Conservation (phyloP, 2,797 vertebrate genomes). For the Gobionotothen gibberifrons region DNA sequence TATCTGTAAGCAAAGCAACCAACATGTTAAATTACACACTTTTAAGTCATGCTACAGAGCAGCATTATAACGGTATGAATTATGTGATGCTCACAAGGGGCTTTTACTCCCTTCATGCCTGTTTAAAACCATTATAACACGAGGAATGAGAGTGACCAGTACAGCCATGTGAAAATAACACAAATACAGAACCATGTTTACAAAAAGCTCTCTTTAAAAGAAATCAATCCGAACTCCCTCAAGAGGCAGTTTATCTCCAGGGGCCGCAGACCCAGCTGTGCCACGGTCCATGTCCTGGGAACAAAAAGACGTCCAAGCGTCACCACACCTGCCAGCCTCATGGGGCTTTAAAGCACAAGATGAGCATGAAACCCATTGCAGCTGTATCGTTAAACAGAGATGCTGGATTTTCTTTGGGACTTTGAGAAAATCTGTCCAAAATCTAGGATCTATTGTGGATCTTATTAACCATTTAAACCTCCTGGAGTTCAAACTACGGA, state of each 20-base stretch:
- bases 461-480: too few relatives aligned
- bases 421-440: too few relatives aligned
- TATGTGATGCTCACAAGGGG: not conserved
- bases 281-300: slow-evolving; percentile 39
- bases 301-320: slow-evolving; percentile 53
- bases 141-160: not conserved
- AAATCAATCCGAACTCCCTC: slow-evolving; percentile 48
- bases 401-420: too few relatives aligned
- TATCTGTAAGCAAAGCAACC: not conserved
- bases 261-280: slow-evolving; percentile 54
- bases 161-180: not conserved
- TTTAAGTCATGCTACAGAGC: not conserved
- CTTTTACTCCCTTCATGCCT: not conserved
- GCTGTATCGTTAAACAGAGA: not conserved
- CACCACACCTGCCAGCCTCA: slow-evolving; percentile 38
- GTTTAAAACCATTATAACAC: not conserved
- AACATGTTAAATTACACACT: not conserved
- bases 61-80: not conserved
- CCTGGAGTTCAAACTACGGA: too few relatives aligned
- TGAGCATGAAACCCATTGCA: slow-evolving; percentile 22
- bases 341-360: slow-evolving; percentile 15
- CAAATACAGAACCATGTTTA: not conserved
- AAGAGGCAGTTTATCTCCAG: slow-evolving; percentile 20
- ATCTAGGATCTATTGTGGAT: too few relatives aligned
- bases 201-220: slow-evolving; percentile 8